Percentiles rank a stretch among this genome's conserved stretches.
Evolutionary conservation across 2,113 vertebrate genomes (phyloP).

Genomic region (Phalacrocorax aristotelis): DNA sequence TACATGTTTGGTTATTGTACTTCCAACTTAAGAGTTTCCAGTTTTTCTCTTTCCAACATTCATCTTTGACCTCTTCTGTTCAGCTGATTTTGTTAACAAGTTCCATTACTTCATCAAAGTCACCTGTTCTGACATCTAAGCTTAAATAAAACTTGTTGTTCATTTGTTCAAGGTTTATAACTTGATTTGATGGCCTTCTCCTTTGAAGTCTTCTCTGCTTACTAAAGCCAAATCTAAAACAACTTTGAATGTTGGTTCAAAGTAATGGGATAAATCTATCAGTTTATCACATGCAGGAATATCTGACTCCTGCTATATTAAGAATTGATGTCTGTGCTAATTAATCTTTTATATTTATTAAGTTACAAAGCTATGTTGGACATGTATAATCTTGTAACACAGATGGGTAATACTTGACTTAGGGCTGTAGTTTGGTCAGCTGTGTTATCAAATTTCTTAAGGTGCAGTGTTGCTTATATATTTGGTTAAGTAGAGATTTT

Average conservation of each 20-base stretch:
- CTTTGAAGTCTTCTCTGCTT: not conserved
- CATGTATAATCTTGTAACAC: not conserved
- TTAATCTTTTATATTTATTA: not conserved
- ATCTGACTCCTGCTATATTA: not conserved
- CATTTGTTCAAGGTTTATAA: not conserved
- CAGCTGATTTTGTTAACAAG: not conserved
- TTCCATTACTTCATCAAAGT: not conserved
- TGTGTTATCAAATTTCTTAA: not conserved
- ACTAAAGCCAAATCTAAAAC: not conserved
- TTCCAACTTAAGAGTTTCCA: not conserved
- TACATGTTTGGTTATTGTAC: not conserved
- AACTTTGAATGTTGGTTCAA: not conserved
- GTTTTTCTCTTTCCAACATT: not conserved
- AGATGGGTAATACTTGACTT: not conserved
- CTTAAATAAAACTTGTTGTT: not conserved
- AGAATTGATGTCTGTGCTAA: not conserved
- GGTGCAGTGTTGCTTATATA: accelerated
- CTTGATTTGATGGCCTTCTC: not conserved
- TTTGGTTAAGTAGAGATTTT: not conserved
- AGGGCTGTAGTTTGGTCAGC: not conserved
- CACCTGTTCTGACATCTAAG: not conserved
- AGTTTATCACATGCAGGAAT: not conserved
- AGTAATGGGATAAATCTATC: not conserved
- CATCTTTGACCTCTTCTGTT: not conserved
- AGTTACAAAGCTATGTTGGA: not conserved